Percentiles rank a stretch among this genome's conserved stretches.
Evolutionary conservation across 2,113 vertebrate species (phyloP).

Genomic region (Sigmodon hispidus): DNA sequence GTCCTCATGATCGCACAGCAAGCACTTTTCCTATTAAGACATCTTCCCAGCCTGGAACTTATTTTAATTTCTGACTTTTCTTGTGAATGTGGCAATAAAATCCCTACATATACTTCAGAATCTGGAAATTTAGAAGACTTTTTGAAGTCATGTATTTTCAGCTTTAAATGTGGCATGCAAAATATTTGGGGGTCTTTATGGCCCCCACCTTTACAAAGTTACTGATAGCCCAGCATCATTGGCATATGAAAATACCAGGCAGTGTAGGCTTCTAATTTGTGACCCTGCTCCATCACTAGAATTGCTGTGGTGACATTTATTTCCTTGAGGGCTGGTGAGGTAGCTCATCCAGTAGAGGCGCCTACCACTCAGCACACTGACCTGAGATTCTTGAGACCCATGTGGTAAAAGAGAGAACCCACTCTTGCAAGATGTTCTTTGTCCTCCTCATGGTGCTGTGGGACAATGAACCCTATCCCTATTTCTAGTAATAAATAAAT

Average conservation of each 20-base stretch:
- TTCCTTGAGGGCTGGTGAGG: neutral
- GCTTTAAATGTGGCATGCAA: neutral
- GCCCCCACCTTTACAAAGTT: neutral
- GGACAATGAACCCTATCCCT: neutral
- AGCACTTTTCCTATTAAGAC: neutral
- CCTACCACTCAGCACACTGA: neutral
- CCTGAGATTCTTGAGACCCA: neutral
- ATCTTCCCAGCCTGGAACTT: neutral
- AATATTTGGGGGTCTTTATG: neutral
- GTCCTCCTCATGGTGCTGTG: neutral
- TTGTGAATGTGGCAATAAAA: neutral
- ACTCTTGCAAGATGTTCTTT: neutral
- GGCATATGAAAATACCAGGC: constrained; percentile 2
- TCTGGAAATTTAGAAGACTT: neutral
- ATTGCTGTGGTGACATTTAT: neutral
- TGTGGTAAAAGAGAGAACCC: neutral
- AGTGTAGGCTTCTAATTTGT: constrained; percentile 44
- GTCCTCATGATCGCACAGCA: neutral
- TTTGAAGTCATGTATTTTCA: constrained; percentile 9
- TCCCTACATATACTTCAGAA: constrained; percentile 1
- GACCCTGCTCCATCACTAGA: neutral
- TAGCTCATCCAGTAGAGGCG: neutral
- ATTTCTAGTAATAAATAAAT: neutral
- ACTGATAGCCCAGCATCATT: neutral
- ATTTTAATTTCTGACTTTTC: constrained; percentile 36